Conservation (phyloP, 2,113 vertebrate genomes). For the Lathamus discolor region DNA sequence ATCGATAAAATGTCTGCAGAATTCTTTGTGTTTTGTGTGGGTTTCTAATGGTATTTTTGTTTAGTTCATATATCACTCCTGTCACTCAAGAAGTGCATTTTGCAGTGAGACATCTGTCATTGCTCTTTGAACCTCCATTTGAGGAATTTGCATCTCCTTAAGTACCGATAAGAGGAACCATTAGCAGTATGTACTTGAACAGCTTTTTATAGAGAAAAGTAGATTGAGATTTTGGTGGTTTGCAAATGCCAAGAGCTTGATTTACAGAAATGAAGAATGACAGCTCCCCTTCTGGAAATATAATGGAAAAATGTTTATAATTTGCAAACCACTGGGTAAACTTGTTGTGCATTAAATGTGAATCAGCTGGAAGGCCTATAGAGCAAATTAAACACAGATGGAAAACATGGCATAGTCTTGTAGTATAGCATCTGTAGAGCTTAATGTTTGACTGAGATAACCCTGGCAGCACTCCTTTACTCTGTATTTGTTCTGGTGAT, state of each 20-base stretch:
- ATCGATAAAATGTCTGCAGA: background rate
- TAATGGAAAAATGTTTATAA: background rate
- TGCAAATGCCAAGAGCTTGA: conserved; percentile 15
- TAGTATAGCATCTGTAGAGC: background rate
- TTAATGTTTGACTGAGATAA: background rate
- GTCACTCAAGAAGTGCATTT: background rate
- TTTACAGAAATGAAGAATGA: conserved; percentile 34
- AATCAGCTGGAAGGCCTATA: conserved; percentile 14
- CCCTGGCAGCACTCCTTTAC: background rate
- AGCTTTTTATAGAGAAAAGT: background rate
- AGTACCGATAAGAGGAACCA: background rate
- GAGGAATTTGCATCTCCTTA: background rate
- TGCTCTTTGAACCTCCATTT: conserved; percentile 12
- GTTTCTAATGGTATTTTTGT: background rate
- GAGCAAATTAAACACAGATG: conserved; percentile 4
- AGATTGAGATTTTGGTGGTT: background rate
- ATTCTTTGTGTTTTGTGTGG: background rate
- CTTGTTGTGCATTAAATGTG: background rate
- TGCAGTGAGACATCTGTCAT: background rate
- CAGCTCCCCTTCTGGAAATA: conserved; percentile 25
- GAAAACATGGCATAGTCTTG: background rate
- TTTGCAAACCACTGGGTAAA: background rate
- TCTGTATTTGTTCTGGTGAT: background rate
- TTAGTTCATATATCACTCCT: background rate
- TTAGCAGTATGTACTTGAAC: background rate